A percentile compares a stretch with the other conserved stretches of the same genome.
These are phyloP conservation scores for Drosophila erecta DNA, from an alignment of 1,140 invertebrate species.

Conservation along the genomic window DNA sequence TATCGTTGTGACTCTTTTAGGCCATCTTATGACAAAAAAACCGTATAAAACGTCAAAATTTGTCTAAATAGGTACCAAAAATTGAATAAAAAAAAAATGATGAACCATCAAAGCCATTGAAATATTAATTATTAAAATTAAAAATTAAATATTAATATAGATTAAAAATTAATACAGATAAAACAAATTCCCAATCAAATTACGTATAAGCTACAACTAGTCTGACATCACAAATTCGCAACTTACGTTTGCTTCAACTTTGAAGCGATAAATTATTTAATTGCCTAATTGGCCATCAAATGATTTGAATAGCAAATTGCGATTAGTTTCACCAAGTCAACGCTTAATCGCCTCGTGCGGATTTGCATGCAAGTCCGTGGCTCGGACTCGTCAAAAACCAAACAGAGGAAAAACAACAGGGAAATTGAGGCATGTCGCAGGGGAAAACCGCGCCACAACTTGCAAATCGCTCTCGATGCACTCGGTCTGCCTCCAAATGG, in stretches of 20 bases:
- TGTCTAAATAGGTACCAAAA: neutral
- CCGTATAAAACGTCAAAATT: neutral
- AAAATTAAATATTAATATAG: too few relatives aligned
- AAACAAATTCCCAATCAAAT: neutral
- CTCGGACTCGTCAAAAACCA: conserved; percentile 33
- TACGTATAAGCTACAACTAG: neutral
- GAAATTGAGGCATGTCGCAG: conserved; percentile 25
- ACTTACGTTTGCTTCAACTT: neutral
- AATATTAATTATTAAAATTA: too few relatives aligned
- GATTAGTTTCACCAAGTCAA: conserved; percentile 55
- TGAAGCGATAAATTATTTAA: conserved; percentile 43
- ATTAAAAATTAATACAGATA: too few relatives aligned
- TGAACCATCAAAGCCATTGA: too few relatives aligned
- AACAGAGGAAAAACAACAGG: conserved; percentile 7
- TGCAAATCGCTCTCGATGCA: conserved; percentile 49
- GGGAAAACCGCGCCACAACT: conserved; percentile 40
- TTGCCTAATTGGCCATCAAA: conserved; percentile 58
- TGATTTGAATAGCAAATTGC: conserved; percentile 38
- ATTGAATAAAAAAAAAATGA: too few relatives aligned
- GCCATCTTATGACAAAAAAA: neutral
- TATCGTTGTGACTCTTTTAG: too few relatives aligned
- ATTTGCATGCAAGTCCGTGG: conserved; percentile 67
- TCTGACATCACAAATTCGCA: neutral
- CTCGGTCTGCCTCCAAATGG: conserved; percentile 11
- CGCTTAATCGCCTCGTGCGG: conserved; percentile 50